Percentiles rank a stretch among this genome's conserved stretches.
These are phyloP conservation scores for Halcyon smyrnensis DNA, from an alignment of 2,797 vertebrate species.

Conservation along the genomic window DNA sequence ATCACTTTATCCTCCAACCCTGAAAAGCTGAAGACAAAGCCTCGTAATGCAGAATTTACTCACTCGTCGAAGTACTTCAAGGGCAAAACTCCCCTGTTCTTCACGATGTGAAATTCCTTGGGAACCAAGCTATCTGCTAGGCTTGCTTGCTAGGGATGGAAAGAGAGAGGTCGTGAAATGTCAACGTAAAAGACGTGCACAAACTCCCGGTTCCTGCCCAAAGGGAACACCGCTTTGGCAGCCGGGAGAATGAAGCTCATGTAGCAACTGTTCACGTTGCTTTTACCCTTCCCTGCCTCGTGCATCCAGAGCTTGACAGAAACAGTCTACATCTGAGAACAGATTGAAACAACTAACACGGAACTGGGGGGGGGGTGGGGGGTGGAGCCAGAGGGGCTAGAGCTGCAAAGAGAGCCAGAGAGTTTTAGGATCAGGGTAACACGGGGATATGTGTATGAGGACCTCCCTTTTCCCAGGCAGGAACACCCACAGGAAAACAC, in stretches of 20 bases:
- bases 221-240: not conserved
- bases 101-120: conserved; percentile 89
- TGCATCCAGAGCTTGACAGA: not conserved
- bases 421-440: not conserved
- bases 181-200: not conserved
- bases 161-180: not conserved
- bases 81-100: conserved; percentile 83
- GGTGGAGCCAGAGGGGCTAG: not conserved
- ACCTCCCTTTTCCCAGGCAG: not conserved
- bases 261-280: fast-evolving
- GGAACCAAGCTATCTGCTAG: conserved; percentile 84
- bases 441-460: fast-evolving
- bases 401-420: fast-evolving
- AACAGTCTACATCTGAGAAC: not conserved
- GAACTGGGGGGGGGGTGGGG: not conserved
- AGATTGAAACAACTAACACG: not conserved
- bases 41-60: conserved; percentile 60
- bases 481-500: not conserved
- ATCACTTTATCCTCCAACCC: not conserved
- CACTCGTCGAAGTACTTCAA: conserved; percentile 89
- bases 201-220: not conserved
- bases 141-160: conserved; percentile 62
- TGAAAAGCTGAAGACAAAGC: not conserved
- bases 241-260: not conserved
- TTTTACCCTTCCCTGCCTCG: not conserved